Conservation (phyloP, 1,140 invertebrate genomes). For the Lepidurus couesii region DNA sequence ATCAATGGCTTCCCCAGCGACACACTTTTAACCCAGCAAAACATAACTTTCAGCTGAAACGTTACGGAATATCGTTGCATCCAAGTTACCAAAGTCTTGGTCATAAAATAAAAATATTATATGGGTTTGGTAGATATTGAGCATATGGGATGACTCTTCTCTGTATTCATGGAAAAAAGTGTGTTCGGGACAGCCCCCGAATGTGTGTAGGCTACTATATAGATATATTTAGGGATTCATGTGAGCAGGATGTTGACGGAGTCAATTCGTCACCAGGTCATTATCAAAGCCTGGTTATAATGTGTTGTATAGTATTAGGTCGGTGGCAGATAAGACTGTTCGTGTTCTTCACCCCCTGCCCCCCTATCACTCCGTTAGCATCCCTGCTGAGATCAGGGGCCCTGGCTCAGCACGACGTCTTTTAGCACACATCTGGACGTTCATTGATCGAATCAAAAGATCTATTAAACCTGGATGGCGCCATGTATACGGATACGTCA, state of each 20-base stretch:
- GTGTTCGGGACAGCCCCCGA: background rate
- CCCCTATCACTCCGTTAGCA: background rate
- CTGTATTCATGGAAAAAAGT: background rate
- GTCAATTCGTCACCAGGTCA: slow-evolving; percentile 14
- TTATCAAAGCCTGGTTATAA: slow-evolving; percentile 16
- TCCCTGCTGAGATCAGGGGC: slow-evolving; percentile 17
- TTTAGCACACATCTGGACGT: slow-evolving; percentile 10
- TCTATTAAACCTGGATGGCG: slow-evolving; percentile 17
- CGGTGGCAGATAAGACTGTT: background rate
- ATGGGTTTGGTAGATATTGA: background rate
- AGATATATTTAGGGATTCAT: background rate
- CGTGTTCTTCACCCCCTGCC: slow-evolving; percentile 6
- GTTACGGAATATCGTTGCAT: background rate
- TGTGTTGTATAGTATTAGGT: slow-evolving; percentile 3
- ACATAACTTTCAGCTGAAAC: background rate
- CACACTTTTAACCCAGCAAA: background rate
- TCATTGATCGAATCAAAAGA: slow-evolving; percentile 22
- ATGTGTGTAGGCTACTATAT: background rate
- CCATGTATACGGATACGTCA: slow-evolving; percentile 5
- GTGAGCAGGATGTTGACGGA: background rate
- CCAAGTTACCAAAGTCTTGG: background rate
- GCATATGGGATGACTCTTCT: background rate
- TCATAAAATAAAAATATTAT: background rate
- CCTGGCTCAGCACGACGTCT: background rate
- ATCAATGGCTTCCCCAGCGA: background rate